Conservation (phyloP, 2,113 vertebrate genomes). For the Plectropomus leopardus region DNA sequence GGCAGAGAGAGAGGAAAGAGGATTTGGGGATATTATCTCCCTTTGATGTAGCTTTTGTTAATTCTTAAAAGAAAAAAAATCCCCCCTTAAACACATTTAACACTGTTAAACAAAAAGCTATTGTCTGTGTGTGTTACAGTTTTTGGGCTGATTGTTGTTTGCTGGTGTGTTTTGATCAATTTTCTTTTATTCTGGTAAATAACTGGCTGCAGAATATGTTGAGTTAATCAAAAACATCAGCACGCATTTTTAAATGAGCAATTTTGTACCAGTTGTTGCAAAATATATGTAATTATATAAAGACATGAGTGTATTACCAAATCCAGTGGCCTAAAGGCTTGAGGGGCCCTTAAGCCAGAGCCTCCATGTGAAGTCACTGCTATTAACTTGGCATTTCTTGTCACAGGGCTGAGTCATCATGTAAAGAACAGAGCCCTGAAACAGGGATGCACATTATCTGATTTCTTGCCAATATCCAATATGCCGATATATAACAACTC, state of each 20-base stretch:
- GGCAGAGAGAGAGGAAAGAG: slow-evolving; percentile 49
- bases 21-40: slow-evolving; percentile 67
- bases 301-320: too few relatives aligned
- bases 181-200: neutral
- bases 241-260: neutral
- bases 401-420: too few relatives aligned
- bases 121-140: slow-evolving; percentile 23
- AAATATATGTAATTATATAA: neutral
- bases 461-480: too few relatives aligned
- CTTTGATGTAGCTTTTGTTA: slow-evolving; percentile 64
- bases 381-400: too few relatives aligned
- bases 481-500: too few relatives aligned
- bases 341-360: too few relatives aligned
- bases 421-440: too few relatives aligned
- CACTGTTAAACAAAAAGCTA: slow-evolving; percentile 43
- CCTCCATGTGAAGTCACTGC: too few relatives aligned
- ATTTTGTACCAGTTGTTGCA: neutral
- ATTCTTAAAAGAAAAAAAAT: slow-evolving; percentile 20
- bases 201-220: neutral
- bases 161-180: neutral
- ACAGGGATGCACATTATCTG: too few relatives aligned
- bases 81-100: slow-evolving; percentile 43
- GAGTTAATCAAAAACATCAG: neutral
- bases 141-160: slow-evolving; percentile 7
- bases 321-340: too few relatives aligned